phyloP scores from a whole-genome alignment of 2,888 invertebrate species.

The Clanis bilineata region DNA sequence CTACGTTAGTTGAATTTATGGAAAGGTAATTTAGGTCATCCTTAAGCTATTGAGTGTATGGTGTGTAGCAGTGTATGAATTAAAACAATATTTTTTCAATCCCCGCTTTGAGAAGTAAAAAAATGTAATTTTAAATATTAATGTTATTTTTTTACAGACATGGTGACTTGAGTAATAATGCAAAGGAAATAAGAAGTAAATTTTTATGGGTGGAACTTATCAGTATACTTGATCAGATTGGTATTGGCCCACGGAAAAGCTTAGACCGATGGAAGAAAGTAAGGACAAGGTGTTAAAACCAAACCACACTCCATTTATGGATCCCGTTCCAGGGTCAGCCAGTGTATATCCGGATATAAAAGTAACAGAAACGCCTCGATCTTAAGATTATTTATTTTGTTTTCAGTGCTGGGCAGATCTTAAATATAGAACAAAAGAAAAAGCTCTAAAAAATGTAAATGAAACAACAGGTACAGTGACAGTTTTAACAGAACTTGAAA shows the following conservation, averaged over 20 bases:
- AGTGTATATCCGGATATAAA: too few relatives aligned
- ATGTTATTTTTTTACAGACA: neutral
- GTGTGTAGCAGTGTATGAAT: too few relatives aligned
- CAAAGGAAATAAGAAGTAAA: neutral
- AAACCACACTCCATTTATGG: too few relatives aligned
- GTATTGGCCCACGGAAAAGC: neutral
- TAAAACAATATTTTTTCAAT: too few relatives aligned
- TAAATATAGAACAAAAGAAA: neutral
- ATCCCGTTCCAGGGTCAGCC: too few relatives aligned
- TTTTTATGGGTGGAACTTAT: neutral
- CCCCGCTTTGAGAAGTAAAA: too few relatives aligned
- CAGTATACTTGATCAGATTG: constrained; percentile 1
- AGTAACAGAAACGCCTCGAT: too few relatives aligned
- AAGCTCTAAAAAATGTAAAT: neutral
- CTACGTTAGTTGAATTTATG: constrained; percentile 1
- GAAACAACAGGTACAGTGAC: neutral
- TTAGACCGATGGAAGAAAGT: neutral
- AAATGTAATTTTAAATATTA: too few relatives aligned
- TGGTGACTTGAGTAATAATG: neutral
- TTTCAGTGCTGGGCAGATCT: neutral
- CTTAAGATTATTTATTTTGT: neutral
- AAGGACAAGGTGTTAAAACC: too few relatives aligned
- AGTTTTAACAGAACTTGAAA: neutral
- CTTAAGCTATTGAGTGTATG: too few relatives aligned
- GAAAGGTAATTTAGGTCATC: neutral